Evolutionary conservation across 2,888 invertebrate genomes (phyloP).

Genomic region (Plutella xylostella): DNA sequence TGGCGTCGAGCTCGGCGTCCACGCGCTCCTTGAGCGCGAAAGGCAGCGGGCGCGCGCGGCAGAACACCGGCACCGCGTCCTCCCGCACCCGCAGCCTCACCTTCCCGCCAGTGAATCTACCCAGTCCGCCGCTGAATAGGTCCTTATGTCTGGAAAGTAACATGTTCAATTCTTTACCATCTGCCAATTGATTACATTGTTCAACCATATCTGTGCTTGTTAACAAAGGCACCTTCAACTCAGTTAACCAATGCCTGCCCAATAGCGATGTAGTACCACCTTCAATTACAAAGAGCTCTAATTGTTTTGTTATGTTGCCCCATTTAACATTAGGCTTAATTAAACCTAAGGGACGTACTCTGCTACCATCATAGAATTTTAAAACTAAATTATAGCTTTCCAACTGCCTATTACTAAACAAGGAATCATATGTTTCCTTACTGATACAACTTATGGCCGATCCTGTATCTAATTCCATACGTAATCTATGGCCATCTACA

Average conservation of each 20-base stretch:
- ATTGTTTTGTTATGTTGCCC: not conserved
- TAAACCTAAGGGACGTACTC: conserved; percentile 12
- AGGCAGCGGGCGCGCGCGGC: conserved; percentile 14
- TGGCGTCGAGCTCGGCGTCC: no score
- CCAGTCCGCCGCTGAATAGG: no score
- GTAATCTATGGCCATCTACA: no score
- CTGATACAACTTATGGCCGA: not conserved
- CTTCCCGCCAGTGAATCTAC: no score
- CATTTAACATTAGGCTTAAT: not conserved
- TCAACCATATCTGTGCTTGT: not conserved
- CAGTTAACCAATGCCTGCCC: not conserved
- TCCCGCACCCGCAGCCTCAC: no score
- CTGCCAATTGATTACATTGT: not conserved
- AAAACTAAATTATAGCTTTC: not conserved
- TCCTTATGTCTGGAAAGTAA: no score
- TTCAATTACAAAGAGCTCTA: not conserved
- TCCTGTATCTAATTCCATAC: not conserved
- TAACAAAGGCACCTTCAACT: not conserved
- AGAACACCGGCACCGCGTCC: conserved; percentile 5
- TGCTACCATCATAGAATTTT: not conserved
- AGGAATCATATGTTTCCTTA: not conserved
- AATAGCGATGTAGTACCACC: not conserved
- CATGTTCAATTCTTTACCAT: not conserved
- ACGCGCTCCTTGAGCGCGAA: conserved; percentile 14
- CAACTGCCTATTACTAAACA: not conserved